These are phyloP conservation scores for Tetrapedia diversipes DNA, from an alignment of 2,888 invertebrate species.

Conservation along the genomic window DNA sequence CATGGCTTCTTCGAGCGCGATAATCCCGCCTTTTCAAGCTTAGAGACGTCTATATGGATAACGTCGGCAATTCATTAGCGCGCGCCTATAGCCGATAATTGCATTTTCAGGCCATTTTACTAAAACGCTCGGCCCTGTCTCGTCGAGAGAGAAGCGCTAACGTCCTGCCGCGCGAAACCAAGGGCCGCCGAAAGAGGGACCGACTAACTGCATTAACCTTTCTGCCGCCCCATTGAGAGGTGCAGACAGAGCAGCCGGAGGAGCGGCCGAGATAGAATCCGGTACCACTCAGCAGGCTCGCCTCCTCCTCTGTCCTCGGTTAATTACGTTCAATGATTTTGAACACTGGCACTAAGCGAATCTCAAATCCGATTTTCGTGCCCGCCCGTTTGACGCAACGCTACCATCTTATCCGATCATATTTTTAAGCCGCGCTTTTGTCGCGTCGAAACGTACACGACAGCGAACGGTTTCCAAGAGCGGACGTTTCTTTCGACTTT, in stretches of 20 bases:
- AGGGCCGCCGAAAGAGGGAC: slow-evolving; percentile 69
- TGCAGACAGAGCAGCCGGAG: slow-evolving; percentile 52
- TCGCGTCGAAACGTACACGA: background rate
- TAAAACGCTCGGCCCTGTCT: slow-evolving; percentile 76
- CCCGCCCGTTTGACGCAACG: slow-evolving; percentile 41
- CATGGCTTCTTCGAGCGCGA: slow-evolving; percentile 51
- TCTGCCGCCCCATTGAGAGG: slow-evolving; percentile 75
- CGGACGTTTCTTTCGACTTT: too few relatives aligned
- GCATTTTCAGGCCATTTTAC: slow-evolving; percentile 82
- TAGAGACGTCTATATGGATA: slow-evolving; percentile 69
- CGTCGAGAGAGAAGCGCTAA: slow-evolving; percentile 69
- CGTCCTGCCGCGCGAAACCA: slow-evolving; percentile 70
- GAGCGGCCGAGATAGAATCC: slow-evolving; percentile 43
- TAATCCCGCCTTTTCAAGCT: slow-evolving; percentile 46
- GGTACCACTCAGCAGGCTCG: slow-evolving; percentile 49
- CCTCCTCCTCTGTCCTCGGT: slow-evolving; percentile 74
- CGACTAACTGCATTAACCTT: slow-evolving; percentile 82
- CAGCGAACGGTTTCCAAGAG: too few relatives aligned
- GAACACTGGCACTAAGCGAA: slow-evolving; percentile 79
- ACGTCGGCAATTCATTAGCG: slow-evolving; percentile 80
- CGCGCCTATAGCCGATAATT: slow-evolving; percentile 82
- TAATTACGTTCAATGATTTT: slow-evolving; percentile 81
- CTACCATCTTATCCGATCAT: slow-evolving; percentile 26
- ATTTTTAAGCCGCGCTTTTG: slow-evolving; percentile 36
- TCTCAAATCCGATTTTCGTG: slow-evolving; percentile 78